Conservation (phyloP, 2,797 vertebrate species). For the Nyctalus aviator region DNA sequence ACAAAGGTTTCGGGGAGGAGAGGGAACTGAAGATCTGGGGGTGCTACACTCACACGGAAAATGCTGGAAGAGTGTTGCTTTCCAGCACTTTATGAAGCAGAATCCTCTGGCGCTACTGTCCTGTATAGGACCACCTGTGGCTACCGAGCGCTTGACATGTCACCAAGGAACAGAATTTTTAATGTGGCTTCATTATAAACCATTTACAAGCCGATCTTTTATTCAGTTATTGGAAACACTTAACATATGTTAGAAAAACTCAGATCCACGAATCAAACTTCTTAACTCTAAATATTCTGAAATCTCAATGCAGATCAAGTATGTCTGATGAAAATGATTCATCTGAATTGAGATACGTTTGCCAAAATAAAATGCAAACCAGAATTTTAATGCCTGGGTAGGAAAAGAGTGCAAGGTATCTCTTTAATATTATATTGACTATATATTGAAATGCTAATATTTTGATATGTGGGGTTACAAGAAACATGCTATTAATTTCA, state of each 20-base stretch:
- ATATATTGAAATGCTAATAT: conserved; percentile 7
- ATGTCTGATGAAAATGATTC: background rate
- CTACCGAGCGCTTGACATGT: background rate
- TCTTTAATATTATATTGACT: background rate
- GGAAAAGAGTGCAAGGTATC: background rate
- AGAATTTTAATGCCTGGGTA: background rate
- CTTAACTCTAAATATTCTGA: conserved; percentile 19
- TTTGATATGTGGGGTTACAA: conserved; percentile 12
- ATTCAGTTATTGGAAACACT: background rate
- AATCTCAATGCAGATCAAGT: conserved; percentile 6
- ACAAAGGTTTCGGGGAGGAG: background rate
- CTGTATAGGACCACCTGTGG: background rate
- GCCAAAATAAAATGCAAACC: background rate
- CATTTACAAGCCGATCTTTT: conserved; percentile 20
- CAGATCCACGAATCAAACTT: background rate
- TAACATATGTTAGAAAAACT: background rate
- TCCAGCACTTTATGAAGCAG: background rate
- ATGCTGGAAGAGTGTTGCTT: no score
- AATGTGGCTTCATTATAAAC: background rate
- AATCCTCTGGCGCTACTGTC: background rate
- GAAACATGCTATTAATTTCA: conserved; percentile 5
- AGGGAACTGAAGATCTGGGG: background rate
- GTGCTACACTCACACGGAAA: background rate
- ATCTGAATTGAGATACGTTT: background rate
- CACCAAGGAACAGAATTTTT: background rate